Evolutionary conservation across 2,888 invertebrate species (phyloP).

Genomic region (Rhaphigaster nebulosa): DNA sequence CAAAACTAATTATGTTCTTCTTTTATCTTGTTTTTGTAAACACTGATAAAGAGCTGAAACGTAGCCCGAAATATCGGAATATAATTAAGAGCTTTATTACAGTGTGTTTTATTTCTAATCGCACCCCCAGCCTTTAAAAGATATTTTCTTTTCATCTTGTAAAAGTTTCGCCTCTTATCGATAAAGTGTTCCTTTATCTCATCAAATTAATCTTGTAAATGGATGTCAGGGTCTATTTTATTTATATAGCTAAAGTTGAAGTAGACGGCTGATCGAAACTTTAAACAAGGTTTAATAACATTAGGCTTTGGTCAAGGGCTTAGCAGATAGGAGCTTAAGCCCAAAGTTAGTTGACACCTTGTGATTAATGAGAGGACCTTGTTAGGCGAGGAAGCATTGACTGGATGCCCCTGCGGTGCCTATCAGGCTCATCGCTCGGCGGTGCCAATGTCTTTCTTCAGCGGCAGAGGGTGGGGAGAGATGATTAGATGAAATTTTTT

Average conservation of each 20-base stretch:
- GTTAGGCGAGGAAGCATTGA: background rate
- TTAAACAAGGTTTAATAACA: constrained; percentile 8
- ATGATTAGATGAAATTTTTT: constrained; percentile 24
- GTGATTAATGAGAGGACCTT: background rate
- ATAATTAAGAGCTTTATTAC: too few species aligned
- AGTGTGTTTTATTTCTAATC: too few species aligned
- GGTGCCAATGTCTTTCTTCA: background rate
- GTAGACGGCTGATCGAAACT: background rate
- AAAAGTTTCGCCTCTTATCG: background rate
- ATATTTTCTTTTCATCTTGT: too few species aligned
- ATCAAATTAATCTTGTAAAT: background rate
- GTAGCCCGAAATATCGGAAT: too few species aligned
- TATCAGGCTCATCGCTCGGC: background rate
- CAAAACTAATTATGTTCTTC: too few species aligned
- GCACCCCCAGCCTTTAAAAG: too few species aligned
- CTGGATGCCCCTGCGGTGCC: too few species aligned
- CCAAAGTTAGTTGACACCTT: background rate
- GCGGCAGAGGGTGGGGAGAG: background rate
- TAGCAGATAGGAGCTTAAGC: constrained; percentile 14
- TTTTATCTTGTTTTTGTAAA: too few species aligned
- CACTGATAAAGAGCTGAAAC: too few species aligned
- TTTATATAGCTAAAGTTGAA: background rate
- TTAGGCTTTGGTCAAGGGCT: background rate
- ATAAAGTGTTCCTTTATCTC: background rate
- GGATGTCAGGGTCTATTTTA: background rate